Base-by-base conservation (phyloP, 2,113 vertebrate species). In the Pterocles orientalis region DNA sequence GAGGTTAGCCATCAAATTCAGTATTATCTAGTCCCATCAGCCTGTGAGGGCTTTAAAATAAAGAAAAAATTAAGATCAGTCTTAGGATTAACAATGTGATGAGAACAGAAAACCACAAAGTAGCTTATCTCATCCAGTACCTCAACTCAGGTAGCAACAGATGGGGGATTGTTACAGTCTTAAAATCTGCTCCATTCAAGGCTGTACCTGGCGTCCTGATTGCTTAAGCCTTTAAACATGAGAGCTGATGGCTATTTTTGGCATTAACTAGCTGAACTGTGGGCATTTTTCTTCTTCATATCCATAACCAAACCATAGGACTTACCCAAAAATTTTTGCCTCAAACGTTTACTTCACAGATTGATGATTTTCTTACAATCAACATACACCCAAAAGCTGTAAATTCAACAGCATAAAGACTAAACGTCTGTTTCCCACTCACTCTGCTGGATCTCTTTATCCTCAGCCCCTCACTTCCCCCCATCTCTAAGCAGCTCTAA, bases 401-500 rank as follows among this genome's bases (percentile, higher is more conserved):
- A 62, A 77, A 8, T 86, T 86, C 82, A 81, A 58, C 70, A 62
- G 92, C 70, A 72, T 39, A n/a, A 91, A 86, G 50, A 71, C 71
- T 85, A 68, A 91, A 68, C 25, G 31, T 66, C 47, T 90, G 51
- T 70, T 95, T 88, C 71, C 48, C 50, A 87, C 79, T 87, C 80
- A 68, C 41, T 41, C 28, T 3, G 4, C 50, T 60, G 60, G 51
- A 88, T 82, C 61, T 86, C 76, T 95, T 93, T 79, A 84, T 79
- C 57, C 91, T 54, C 87, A 82, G 66, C 54, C 82, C 85, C 62
- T 80, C 75, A 96, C 70, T 95, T 94, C 95, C 94, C 93, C 88
- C 91, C 91, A 69, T 69, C 94, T 79, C 88, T 91, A 96, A 92
- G 92, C 91, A 92, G 92, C 53, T 79, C 69, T 96, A 94, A 94